Evolutionary conservation across 2,888 invertebrate genomes (phyloP).

Genomic region (Timandra comae): DNA sequence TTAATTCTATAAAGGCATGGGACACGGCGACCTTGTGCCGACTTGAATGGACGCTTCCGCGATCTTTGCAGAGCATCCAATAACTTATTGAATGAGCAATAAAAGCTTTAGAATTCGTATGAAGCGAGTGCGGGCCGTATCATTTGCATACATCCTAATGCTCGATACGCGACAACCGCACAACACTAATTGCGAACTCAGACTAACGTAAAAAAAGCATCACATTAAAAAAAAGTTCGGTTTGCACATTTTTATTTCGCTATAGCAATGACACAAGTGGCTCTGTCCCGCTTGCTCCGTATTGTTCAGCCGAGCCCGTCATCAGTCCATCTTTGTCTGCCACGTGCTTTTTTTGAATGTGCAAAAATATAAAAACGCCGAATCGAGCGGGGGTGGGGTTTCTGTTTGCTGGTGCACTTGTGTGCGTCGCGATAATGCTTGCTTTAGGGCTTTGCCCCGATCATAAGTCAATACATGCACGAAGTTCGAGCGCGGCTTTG

Average conservation of each 20-base stretch:
- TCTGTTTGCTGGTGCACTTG: conserved; percentile 45
- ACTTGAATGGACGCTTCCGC: conserved; percentile 51
- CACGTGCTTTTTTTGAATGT: conserved; percentile 71
- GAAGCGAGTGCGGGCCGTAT: conserved; percentile 30
- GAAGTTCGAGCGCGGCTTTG: conserved; percentile 27
- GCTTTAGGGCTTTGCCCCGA: conserved; percentile 72
- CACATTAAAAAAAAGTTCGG: conserved; percentile 71
- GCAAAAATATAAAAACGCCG: conserved; percentile 76
- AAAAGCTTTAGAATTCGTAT: conserved; percentile 45
- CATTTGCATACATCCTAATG: conserved; percentile 67
- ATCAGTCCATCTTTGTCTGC: conserved; percentile 75
- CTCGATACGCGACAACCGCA: conserved; percentile 57
- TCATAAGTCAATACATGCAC: conserved; percentile 68
- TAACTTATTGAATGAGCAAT: conserved; percentile 40
- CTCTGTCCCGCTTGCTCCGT: conserved; percentile 62
- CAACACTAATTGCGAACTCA: conserved; percentile 76
- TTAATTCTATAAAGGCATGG: conserved; percentile 35
- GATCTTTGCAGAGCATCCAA: conserved; percentile 34
- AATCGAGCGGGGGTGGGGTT: conserved; percentile 59
- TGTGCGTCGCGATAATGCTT: conserved; percentile 68
- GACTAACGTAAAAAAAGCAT: conserved; percentile 74
- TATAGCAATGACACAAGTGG: conserved; percentile 63
- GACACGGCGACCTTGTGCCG: conserved; percentile 46
- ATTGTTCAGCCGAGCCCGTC: conserved; percentile 66
- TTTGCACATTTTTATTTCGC: conserved; percentile 75